These are phyloP conservation scores for Chamaetylas fuelleborni DNA, from an alignment of 2,113 vertebrate species.

Conservation along the genomic window DNA sequence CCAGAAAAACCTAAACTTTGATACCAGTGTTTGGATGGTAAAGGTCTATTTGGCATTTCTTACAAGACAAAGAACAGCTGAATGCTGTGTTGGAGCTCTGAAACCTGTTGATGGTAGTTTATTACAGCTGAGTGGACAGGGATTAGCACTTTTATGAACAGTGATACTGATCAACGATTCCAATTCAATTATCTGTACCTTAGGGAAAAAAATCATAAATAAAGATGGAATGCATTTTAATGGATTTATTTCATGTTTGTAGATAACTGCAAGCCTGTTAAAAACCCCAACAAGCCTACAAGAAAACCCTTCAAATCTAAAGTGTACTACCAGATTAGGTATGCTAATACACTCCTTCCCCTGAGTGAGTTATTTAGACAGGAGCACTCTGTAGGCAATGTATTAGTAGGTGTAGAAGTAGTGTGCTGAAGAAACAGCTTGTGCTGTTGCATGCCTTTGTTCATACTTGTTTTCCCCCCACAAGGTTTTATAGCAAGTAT, in stretches of 20 bases:
- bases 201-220: background rate
- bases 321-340: background rate
- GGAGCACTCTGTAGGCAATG: background rate
- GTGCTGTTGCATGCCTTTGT: background rate
- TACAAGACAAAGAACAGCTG: background rate
- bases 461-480: background rate
- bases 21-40: background rate
- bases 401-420: background rate
- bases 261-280: background rate
- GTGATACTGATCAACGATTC: background rate
- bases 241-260: background rate
- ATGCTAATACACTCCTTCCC: background rate
- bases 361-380: background rate
- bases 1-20: background rate
- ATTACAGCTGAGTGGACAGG: background rate
- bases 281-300: background rate
- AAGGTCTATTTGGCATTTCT: background rate
- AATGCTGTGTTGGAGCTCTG: background rate
- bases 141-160: background rate
- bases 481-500: background rate
- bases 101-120: background rate
- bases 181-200: background rate
- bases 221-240: background rate
- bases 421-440: background rate
- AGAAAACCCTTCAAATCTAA: background rate